phyloP scores from a whole-genome alignment of 2,113 vertebrate genomes.

The Dendropsophus ebraccatus region DNA sequence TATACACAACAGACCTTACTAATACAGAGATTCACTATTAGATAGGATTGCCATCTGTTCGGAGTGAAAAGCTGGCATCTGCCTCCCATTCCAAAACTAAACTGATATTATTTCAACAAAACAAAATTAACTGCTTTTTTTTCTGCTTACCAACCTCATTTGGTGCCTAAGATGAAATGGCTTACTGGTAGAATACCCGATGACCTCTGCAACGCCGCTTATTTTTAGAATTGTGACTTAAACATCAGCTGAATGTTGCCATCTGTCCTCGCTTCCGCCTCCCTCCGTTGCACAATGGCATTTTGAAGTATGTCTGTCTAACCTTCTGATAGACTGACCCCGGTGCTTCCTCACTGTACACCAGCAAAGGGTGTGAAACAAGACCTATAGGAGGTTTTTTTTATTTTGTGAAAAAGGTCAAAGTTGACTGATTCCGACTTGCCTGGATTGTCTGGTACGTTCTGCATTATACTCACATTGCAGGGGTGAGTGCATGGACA shows the following conservation, averaged over 20 bases:
- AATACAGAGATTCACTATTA: constrained; percentile 90
- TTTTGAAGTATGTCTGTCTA: constrained; percentile 59
- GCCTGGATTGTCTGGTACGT: no score
- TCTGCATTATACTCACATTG: no score
- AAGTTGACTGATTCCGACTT: no score
- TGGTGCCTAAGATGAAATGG: constrained; percentile 63
- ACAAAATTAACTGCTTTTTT: constrained; percentile 78
- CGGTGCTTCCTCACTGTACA: background rate
- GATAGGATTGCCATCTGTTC: constrained; percentile 92
- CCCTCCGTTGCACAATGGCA: constrained; percentile 65
- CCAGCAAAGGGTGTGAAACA: no score
- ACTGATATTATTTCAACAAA: constrained; percentile 86
- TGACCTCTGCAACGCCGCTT: constrained; percentile 63
- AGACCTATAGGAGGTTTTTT: no score
- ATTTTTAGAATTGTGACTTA: constrained; percentile 68
- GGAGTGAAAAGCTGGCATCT: constrained; percentile 85
- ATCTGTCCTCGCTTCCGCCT: constrained; percentile 69
- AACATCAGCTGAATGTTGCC: constrained; percentile 64
- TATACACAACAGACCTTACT: constrained; percentile 91
- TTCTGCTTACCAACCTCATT: constrained; percentile 71
- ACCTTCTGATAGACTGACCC: background rate
- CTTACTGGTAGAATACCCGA: constrained; percentile 60
- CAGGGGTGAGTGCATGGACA: no score
- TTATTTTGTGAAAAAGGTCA: no score
- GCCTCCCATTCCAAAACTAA: constrained; percentile 81